These are phyloP conservation scores for Macrotrachela quadricornifera DNA, from an alignment of 1,140 invertebrate species.

Conservation along the genomic window DNA sequence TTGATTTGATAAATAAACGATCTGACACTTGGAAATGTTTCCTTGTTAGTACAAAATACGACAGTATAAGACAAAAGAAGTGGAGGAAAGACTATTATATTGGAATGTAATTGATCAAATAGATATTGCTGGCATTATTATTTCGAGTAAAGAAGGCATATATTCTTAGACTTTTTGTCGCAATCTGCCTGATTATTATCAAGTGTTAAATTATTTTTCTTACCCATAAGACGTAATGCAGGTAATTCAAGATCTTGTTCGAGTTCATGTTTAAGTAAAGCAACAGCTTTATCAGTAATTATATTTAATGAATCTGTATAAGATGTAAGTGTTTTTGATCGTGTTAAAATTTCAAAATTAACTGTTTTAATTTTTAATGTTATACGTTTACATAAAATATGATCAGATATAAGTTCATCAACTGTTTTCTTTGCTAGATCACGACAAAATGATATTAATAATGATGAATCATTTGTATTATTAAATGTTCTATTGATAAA, in stretches of 20 bases:
- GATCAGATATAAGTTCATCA: constrained; percentile 5
- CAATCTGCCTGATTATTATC: no score
- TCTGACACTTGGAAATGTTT: no score
- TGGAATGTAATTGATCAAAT: no score
- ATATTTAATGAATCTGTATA: constrained; percentile 23
- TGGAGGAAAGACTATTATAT: no score
- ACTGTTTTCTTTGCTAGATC: constrained; percentile 3
- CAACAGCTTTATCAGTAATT: constrained; percentile 27
- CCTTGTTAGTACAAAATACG: no score
- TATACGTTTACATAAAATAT: constrained; percentile 16
- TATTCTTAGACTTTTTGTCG: no score
- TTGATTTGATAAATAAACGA: no score
- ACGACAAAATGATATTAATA: neutral
- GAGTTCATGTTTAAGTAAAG: constrained; percentile 29
- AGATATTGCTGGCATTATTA: no score
- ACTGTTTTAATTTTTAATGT: constrained; percentile 35
- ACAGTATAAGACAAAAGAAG: no score
- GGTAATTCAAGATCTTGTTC: constrained; percentile 18
- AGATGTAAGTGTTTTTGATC: constrained; percentile 22
- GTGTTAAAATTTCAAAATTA: constrained; percentile 32
- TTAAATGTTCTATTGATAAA: no score
- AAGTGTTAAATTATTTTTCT: no score
- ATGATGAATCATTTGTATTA: constrained; percentile 4
- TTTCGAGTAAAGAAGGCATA: no score
- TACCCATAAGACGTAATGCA: constrained; percentile 33